These are phyloP conservation scores for Sciurus carolinensis DNA, from an alignment of 2,797 vertebrate genomes.

Conservation along the genomic window DNA sequence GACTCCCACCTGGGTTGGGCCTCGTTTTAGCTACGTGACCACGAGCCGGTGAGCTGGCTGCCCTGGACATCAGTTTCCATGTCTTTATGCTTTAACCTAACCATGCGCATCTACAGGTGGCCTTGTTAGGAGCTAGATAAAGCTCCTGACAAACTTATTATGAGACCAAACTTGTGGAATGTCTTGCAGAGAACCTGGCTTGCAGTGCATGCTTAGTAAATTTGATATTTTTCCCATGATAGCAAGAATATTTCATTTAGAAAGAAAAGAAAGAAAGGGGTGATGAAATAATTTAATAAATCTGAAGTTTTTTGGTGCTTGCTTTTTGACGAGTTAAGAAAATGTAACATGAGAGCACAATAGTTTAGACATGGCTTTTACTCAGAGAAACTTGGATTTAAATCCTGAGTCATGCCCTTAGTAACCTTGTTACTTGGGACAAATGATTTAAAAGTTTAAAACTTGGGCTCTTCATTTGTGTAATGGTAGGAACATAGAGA, in stretches of 20 bases:
- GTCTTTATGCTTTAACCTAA: neutral
- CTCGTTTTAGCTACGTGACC: neutral
- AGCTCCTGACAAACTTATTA: too few species aligned
- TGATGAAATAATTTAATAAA: slow-evolving; percentile 15
- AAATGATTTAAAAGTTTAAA: slow-evolving; percentile 33
- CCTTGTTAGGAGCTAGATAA: neutral
- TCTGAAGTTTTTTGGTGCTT: neutral
- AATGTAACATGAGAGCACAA: neutral
- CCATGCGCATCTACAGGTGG: neutral
- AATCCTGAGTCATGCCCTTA: neutral
- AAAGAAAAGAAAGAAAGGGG: neutral
- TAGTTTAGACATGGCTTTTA: neutral
- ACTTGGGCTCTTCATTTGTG: neutral
- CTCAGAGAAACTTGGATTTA: neutral
- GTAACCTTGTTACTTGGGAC: neutral
- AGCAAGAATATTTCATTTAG: neutral
- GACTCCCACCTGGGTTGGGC: neutral
- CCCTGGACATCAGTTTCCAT: neutral
- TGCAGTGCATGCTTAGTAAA: neutral
- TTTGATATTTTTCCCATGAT: neutral
- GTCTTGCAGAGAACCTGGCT: neutral
- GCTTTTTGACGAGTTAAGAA: too few species aligned
- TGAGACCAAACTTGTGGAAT: neutral
- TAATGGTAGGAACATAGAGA: neutral
- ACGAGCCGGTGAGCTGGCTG: neutral